phyloP scores from a whole-genome alignment of 2,888 invertebrate genomes.

The Euplexia lucipara region DNA sequence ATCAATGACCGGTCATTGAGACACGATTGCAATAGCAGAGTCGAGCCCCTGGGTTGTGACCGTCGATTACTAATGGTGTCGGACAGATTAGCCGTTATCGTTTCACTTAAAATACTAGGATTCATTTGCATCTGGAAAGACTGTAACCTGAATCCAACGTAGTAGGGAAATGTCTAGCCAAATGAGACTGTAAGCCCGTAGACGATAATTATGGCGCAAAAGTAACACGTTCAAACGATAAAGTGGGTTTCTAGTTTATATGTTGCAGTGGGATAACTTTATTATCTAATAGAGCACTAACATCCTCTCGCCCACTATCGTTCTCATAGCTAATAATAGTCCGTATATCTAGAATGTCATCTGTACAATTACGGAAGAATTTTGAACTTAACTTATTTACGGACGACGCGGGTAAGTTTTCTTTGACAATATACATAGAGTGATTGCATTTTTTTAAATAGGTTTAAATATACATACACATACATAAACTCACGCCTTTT shows the following conservation, averaged over 20 bases:
- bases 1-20: no score
- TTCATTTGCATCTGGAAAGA: no score
- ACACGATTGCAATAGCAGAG: no score
- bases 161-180: no score
- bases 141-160: no score
- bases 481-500: no score
- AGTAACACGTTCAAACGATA: neutral
- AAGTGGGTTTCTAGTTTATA: conserved; percentile 16
- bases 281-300: conserved; percentile 12
- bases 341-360: conserved; percentile 9
- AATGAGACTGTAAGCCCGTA: neutral
- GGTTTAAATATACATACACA: no score
- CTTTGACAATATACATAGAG: neutral
- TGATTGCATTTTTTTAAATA: neutral
- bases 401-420: neutral
- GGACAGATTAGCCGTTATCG: no score
- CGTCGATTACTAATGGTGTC: no score
- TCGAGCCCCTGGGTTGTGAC: no score
- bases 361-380: neutral
- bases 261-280: conserved; percentile 20
- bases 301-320: neutral
- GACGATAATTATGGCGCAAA: no score
- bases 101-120: no score
- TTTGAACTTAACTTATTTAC: neutral
- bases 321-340: conserved; percentile 25